phyloP scores from a whole-genome alignment of 92 coral and sea anemone genomes.

The Paragorgia papillata region DNA sequence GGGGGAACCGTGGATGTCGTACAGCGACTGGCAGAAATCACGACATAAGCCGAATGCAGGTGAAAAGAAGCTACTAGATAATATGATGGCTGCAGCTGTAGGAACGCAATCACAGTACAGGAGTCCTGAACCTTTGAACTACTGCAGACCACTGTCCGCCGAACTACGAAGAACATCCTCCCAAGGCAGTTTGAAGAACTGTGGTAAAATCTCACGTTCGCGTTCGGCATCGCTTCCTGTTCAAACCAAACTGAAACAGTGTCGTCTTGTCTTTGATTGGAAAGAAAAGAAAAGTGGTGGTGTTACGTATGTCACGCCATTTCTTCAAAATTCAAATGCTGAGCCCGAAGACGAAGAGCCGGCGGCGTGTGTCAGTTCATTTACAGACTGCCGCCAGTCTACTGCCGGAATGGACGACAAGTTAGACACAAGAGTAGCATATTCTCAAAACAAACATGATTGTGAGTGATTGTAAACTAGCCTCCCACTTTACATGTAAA shows the following conservation, averaged over 20 bases:
- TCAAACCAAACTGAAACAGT: constrained; percentile 14
- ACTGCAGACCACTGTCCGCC: neutral
- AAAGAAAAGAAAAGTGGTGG: neutral
- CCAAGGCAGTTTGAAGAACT: neutral
- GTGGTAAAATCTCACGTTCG: constrained; percentile 9
- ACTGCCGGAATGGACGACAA: too few relatives aligned
- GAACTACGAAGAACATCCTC: neutral
- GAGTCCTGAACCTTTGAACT: neutral
- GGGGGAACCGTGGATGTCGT: neutral
- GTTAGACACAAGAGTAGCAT: too few relatives aligned
- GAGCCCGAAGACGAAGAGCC: too few relatives aligned
- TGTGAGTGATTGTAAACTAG: too few relatives aligned
- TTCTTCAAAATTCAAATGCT: constrained; percentile 6
- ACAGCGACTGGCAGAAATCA: constrained; percentile 11
- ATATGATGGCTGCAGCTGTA: neutral
- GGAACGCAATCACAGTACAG: neutral
- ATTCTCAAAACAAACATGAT: too few relatives aligned
- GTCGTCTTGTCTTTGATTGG: constrained; percentile 12
- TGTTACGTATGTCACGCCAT: constrained; percentile 26
- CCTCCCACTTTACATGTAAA: too few relatives aligned
- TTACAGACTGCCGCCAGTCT: too few relatives aligned
- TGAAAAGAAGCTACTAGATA: neutral
- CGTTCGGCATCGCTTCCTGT: constrained; percentile 30
- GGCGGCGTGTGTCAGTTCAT: neutral
- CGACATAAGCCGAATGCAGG: neutral